A percentile compares a stretch with the other conserved stretches of the same genome.
phyloP scores from a whole-genome alignment of 2,113 vertebrate species.

The Labeo rohita region DNA sequence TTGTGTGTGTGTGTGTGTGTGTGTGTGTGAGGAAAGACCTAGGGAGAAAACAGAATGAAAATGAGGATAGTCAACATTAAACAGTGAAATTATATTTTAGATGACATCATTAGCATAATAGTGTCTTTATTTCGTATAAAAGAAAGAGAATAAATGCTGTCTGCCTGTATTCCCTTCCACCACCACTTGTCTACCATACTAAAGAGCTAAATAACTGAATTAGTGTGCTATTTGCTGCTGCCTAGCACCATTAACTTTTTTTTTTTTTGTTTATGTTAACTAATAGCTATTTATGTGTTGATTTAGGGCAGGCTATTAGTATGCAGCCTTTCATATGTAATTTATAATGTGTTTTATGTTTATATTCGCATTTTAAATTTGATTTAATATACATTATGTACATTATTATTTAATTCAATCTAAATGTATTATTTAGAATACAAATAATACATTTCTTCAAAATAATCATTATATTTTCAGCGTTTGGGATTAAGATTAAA shows the following conservation, averaged over 20 bases:
- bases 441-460: background rate
- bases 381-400: background rate
- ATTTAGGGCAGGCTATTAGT: background rate
- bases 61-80: slow-evolving; percentile 38
- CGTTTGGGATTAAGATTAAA: background rate
- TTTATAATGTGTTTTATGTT: background rate
- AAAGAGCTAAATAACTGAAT: background rate
- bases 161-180: background rate
- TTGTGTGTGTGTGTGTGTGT: background rate
- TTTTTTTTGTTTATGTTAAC: background rate
- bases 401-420: background rate
- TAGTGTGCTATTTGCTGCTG: background rate
- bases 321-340: background rate
- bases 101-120: slow-evolving; percentile 33
- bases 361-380: background rate
- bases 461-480: background rate
- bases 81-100: slow-evolving; percentile 43
- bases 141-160: slow-evolving; percentile 9
- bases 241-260: background rate
- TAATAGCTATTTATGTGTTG: background rate
- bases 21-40: background rate
- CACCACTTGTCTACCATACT: background rate
- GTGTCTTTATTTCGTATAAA: slow-evolving; percentile 38
- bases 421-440: background rate
- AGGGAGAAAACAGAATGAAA: background rate